These are phyloP conservation scores for Heliconius hermathena DNA, from an alignment of 1,140 invertebrate genomes.

Conservation along the genomic window DNA sequence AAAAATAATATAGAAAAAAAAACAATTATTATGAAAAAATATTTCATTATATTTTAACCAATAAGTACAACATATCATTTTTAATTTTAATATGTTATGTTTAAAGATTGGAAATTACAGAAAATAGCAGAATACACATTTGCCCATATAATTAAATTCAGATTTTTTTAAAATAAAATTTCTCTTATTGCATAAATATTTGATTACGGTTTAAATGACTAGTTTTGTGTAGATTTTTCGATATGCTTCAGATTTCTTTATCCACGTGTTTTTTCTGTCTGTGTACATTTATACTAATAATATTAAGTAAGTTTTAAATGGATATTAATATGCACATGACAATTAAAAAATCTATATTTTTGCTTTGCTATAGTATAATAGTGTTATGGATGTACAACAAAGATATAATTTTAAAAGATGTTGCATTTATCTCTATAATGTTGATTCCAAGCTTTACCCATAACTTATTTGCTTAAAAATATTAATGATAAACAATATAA, in stretches of 20 bases:
- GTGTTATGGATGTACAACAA: no score
- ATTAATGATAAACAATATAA: constrained; percentile 33
- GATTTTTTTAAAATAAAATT: not conserved
- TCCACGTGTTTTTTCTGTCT: not conserved
- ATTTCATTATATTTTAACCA: constrained; percentile 65
- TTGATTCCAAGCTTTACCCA: constrained; percentile 35
- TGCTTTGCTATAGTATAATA: not conserved
- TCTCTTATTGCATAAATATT: constrained; percentile 5
- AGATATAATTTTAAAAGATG: no score
- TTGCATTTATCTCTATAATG: no score
- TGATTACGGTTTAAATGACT: constrained; percentile 8
- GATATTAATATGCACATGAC: not conserved
- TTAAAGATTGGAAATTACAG: constrained; percentile 34
- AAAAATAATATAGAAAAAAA: constrained; percentile 67
- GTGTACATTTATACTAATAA: not conserved
- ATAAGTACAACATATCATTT: constrained; percentile 69
- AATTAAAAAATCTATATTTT: not conserved
- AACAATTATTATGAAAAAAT: constrained; percentile 69
- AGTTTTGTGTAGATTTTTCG: not conserved
- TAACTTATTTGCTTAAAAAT: constrained; percentile 37
- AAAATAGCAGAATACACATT: constrained; percentile 6
- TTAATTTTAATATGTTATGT: constrained; percentile 36
- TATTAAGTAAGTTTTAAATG: not conserved
- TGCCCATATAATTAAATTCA: not conserved
- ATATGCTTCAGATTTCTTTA: not conserved